phyloP scores from a whole-genome alignment of 2,113 vertebrate genomes.

The Cottus gobio region DNA sequence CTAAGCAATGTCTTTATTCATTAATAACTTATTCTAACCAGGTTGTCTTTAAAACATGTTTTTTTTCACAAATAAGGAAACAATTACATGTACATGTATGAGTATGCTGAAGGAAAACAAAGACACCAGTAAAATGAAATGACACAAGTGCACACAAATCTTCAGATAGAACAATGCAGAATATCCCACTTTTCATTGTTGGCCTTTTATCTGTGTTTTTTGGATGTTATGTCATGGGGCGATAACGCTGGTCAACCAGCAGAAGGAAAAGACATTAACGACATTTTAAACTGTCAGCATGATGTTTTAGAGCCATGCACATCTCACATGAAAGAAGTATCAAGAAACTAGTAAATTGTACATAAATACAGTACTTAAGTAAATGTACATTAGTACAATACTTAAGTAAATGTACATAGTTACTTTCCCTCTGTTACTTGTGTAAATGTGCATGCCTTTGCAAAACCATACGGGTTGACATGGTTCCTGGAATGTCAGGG shows the following conservation, averaged over 20 bases:
- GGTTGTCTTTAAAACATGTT: neutral
- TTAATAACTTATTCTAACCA: neutral
- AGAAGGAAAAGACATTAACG: neutral
- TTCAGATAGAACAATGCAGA: neutral
- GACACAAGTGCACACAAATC: neutral
- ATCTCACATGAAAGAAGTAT: no score
- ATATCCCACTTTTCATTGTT: neutral
- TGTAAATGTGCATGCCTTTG: no score
- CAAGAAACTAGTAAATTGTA: no score
- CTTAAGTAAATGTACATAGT: no score
- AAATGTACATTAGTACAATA: no score
- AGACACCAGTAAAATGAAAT: neutral
- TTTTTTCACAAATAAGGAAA: neutral
- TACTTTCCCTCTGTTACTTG: no score
- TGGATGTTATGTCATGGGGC: neutral
- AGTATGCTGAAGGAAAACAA: neutral
- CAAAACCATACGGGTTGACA: no score
- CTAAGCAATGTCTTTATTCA: neutral
- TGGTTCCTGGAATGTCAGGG: no score
- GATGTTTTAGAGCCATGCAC: neutral
- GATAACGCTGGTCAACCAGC: neutral
- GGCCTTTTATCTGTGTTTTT: neutral
- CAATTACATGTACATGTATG: neutral
- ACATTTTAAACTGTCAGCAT: neutral
- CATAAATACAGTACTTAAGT: no score